phyloP scores from a whole-genome alignment of 2,797 vertebrate species.

The Propithecus deckenii region DNA sequence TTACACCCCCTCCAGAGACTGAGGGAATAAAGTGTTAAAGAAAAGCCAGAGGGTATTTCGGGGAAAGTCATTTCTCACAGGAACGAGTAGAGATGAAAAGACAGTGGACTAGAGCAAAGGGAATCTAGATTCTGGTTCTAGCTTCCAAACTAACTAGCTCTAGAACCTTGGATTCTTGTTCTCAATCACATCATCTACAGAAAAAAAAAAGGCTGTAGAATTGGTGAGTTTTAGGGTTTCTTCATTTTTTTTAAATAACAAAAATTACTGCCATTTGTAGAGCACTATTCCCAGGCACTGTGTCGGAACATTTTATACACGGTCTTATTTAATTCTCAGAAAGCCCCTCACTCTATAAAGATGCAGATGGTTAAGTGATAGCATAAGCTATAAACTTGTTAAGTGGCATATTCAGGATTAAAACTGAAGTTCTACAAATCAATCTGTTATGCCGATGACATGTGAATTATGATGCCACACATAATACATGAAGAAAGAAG shows the following conservation, averaged over 20 bases:
- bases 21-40: neutral
- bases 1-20: neutral
- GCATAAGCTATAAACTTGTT: neutral
- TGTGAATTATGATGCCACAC: neutral
- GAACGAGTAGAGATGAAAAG: neutral
- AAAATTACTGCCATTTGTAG: neutral
- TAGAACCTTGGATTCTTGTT: neutral
- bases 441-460: neutral
- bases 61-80: neutral
- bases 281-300: rapidly evolving
- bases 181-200: neutral
- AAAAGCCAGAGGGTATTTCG: too few species aligned
- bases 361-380: neutral
- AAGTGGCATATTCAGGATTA: neutral
- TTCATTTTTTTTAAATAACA: neutral
- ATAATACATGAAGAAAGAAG: neutral
- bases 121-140: neutral
- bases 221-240: neutral
- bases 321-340: neutral
- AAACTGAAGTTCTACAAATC: neutral
- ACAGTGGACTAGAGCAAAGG: neutral
- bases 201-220: neutral
- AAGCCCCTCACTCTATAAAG: neutral
- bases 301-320: neutral
- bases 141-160: neutral